These are phyloP conservation scores for Pteropus alecto DNA, from an alignment of 2,113 vertebrate genomes.

Conservation along the genomic window DNA sequence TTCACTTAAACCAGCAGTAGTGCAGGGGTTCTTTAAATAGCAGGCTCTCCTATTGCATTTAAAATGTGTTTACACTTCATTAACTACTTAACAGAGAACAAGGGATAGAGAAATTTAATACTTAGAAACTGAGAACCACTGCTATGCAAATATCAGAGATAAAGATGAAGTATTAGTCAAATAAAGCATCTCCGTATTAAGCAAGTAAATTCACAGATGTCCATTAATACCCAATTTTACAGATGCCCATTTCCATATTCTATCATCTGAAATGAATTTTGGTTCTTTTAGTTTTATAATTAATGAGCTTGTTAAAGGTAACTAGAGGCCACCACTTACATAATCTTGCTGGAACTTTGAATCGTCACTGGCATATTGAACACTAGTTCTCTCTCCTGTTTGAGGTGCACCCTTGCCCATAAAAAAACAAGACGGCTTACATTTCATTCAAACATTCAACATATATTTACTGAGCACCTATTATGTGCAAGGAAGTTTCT, in stretches of 20 bases:
- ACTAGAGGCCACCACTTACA: neutral
- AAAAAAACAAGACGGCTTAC: neutral
- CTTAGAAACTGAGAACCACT: neutral
- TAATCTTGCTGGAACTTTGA: neutral
- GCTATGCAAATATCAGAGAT: neutral
- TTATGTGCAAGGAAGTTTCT: neutral
- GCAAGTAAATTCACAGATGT: neutral
- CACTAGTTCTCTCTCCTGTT: neutral
- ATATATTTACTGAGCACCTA: neutral
- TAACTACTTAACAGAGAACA: conserved; percentile 25
- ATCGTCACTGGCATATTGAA: neutral
- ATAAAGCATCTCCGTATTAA: neutral
- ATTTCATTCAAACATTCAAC: neutral
- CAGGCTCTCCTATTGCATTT: conserved; percentile 23
- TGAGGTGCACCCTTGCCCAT: neutral
- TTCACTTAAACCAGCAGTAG: conserved; percentile 3
- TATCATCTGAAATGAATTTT: neutral
- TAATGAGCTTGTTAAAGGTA: neutral
- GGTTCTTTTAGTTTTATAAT: neutral
- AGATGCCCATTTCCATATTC: neutral
- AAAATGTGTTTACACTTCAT: conserved; percentile 44
- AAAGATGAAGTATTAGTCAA: neutral
- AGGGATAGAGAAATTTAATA: neutral
- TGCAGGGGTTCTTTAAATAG: conserved; percentile 46
- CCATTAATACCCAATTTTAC: neutral